Evolutionary conservation across 2,113 vertebrate genomes (phyloP), one percentile per base, ranked within the genome.

Genomic region (Platysteira castanea): DNA sequence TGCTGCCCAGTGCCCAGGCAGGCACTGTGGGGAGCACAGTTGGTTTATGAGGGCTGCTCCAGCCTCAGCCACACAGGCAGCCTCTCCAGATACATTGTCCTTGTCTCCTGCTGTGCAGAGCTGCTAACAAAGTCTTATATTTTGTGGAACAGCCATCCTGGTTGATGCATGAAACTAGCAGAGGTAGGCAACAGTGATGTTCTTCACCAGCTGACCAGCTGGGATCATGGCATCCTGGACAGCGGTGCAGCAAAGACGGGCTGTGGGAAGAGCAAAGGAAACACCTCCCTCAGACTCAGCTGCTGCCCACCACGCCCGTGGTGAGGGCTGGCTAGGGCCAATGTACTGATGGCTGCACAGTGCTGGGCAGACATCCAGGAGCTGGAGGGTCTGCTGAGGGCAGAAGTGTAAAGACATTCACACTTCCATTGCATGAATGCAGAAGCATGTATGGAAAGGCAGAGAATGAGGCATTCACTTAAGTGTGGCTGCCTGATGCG

Each of bases 151-250:
- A 86, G 35, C 22, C 49, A 15, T 81, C 9, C 27, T 52, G 33
- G 14, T 5, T 74, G 21, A 13, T 33, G 30, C 24, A 14, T 24
- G 31, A 82, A 82, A 49, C 61, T 27, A 61, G 46, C 56, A 69
- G 56, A 44, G 23, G 11, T 8, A 65, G 74, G 44, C 44, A 47
- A 47, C 33, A 21, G n/a, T 14, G 49, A 44, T 0, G 0, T 30
- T 80, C 91, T 60, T 54, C 60, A 31, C 7, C 24, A 61, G 35
- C 41, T 75, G 49, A 27, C 17, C 1, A 16, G 19, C 18, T 71
- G 63, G 39, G 35, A 78, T 74, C 21, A 7, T 3, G 3, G 41
- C 39, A 53, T 18, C 31, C 50, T 26, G n/a, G 47, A 37, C 21
- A 75, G 12, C 67, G 70, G 37, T 20, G 28, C 39, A 64, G 44